Base-by-base conservation (phyloP, 2,888 invertebrate species). In the Horisme vitalbata region DNA sequence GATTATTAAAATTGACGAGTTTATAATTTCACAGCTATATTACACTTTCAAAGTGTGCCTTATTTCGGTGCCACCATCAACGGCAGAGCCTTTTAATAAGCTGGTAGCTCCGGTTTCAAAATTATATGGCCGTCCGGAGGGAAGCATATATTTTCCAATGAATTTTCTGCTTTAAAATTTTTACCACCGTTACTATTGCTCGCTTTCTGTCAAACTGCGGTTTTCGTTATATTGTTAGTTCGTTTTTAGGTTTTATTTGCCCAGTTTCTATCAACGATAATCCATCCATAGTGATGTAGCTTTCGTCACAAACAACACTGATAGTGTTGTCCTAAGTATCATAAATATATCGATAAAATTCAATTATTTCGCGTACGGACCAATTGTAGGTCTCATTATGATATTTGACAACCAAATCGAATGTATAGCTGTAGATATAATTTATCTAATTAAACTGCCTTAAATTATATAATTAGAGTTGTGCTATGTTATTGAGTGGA, bases 401-500 rank as follows among this genome's bases (percentile, higher is more conserved):
- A 48, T 45, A 45, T 43, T 49, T 44, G 39, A 36, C 39, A 35
- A 56, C 58, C 52, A 50, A 59, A 59, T 51, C 44, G 45, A 51
- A 52, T 59, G 41, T 41, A 38, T 45, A 53, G 49, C 49, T 46
- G 39, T 54, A 51, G 36, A 45, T 45, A 37, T 41, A 31, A 44
- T 36, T 20, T 52, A 53, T 50, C 38, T 48, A 53, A 52, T 52
- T 38, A 45, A 46, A 55, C 54, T 59, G 61, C 61, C 57, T 61
- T 56, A 57, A 51, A 54, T 45, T 43, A 44, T 59, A 33, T n/a
- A 46, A 45, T 37, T 45, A 45, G 43, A 46, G 41, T 43, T 49
- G 53, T 55, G 52, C 45, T 54, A 43, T n/a, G n/a, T n/a, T n/a
- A 41, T 41, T 45, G 55, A 50, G 52, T 52, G 55, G 39, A 31